phyloP scores from a whole-genome alignment of 2,113 vertebrate genomes.

The Alethe castanea region DNA sequence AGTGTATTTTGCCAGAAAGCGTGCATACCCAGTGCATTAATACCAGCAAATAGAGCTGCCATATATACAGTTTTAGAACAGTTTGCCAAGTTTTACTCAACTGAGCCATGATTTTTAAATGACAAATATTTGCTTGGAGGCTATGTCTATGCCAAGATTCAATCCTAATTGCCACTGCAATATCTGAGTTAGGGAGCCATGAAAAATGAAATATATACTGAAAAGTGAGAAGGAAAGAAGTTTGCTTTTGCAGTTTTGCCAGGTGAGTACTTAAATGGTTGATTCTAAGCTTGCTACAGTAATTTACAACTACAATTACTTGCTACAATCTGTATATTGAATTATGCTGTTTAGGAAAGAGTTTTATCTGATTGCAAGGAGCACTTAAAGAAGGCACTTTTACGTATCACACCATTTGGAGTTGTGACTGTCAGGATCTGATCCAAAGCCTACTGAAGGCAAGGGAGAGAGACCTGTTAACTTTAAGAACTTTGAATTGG shows the following conservation, averaged over 20 bases:
- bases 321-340: constrained; percentile 33
- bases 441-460: constrained; percentile 21
- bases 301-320: constrained; percentile 66
- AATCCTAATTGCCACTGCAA: constrained; percentile 36
- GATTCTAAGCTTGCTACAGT: constrained; percentile 31
- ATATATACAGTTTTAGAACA: background rate
- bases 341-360: constrained; percentile 30
- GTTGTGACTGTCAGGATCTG: constrained; percentile 22
- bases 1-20: background rate
- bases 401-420: constrained; percentile 19
- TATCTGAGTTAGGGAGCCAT: constrained; percentile 34
- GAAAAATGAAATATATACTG: constrained; percentile 22
- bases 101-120: constrained; percentile 51
- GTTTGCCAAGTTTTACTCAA: constrained; percentile 51
- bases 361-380: constrained; percentile 65
- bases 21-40: background rate
- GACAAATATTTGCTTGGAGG: constrained; percentile 71
- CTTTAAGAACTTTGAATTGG: constrained; percentile 2
- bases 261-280: constrained; percentile 19
- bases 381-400: constrained; percentile 52
- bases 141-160: constrained; percentile 58
- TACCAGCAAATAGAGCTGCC: background rate
- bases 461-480: constrained; percentile 1
- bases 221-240: background rate
- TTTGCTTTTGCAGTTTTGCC: constrained; percentile 12